Conservation (phyloP, 2,797 vertebrate genomes). For the Carapus acus region DNA sequence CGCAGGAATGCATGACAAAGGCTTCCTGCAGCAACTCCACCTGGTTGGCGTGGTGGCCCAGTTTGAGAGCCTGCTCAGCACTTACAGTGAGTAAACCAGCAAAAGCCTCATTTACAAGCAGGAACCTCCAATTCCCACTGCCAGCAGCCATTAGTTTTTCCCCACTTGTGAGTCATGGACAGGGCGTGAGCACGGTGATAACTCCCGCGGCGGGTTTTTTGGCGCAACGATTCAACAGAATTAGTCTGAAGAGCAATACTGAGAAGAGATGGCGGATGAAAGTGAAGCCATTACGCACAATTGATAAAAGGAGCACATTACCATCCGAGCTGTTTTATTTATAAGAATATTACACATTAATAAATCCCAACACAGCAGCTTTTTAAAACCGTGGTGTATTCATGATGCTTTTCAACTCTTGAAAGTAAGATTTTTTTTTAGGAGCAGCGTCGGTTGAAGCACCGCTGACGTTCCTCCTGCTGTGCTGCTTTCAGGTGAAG, state of each 20-base stretch:
- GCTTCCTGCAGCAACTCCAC: conserved; percentile 89
- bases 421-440: too few species aligned
- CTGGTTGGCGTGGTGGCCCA: conserved; percentile 88
- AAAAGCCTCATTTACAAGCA: not conserved
- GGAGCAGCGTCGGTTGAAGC: not conserved
- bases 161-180: not conserved
- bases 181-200: not conserved
- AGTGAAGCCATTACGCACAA: too few species aligned
- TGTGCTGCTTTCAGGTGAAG: conserved; percentile 79
- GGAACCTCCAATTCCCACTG: not conserved
- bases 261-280: too few species aligned
- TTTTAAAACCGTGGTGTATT: too few species aligned
- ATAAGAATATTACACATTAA: too few species aligned
- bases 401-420: too few species aligned
- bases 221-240: too few species aligned
- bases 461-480: not conserved
- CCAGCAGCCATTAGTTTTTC: not conserved
- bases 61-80: conserved; percentile 95
- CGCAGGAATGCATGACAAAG: conserved; percentile 82
- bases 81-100: conserved; percentile 84
- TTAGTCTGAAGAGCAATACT: too few species aligned
- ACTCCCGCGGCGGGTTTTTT: too few species aligned
- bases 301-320: too few species aligned
- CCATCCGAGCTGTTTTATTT: too few species aligned
- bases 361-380: too few species aligned